Base-by-base conservation (phyloP, 1,140 invertebrate species). In the Diachasmimorpha longicaudata region DNA sequence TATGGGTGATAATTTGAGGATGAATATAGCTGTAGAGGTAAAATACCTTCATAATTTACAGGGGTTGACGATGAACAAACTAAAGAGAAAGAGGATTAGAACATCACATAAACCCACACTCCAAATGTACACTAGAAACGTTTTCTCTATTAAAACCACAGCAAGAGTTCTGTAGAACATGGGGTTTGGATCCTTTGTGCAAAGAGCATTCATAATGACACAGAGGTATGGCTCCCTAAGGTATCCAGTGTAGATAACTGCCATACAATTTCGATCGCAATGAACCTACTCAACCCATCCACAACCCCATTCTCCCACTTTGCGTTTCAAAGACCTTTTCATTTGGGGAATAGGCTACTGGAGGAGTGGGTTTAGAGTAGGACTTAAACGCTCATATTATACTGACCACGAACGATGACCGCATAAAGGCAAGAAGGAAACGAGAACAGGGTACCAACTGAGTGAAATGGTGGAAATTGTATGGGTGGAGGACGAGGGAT, bases 1-100 rank as follows among this genome's bases (percentile, higher is more conserved):
- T 70, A 39, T 63, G 36, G 25, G 14, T 36, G 13, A 73, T 72
- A 77, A 77, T 77, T 78, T 74, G 4, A 21, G 23, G 48, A 42
- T 16, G 39, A 52, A 6, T 52, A 14, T 9, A 52, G 48, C 16
- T 52, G 31, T 31, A 6, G 2, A 52, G 11, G 11, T n/a, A 52
- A 52, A 52, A 52, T 52, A 9, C 14, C 16, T 52, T 52, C 14
- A 52, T 52, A 52, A 52, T 25, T n/a, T 16, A 52, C 4, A 16
- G 48, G 31, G 25, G 21, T 63, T 25, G n/a, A 14, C 21, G 11
- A 72, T 55, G 37, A 21, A 70, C 37, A 25, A 48, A 46, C 31
- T 52, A 16, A 73, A 58, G 1, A 4, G 36, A 46, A 67, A 11
- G 55, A 37, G 42, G 42, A 68, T 68, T 74, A 68, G 58, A 36